Percentiles rank a stretch among this genome's conserved stretches.
These are phyloP conservation scores for Bergia puertoricense DNA, from an alignment of 92 coral and sea anemone species.

Conservation along the genomic window DNA sequence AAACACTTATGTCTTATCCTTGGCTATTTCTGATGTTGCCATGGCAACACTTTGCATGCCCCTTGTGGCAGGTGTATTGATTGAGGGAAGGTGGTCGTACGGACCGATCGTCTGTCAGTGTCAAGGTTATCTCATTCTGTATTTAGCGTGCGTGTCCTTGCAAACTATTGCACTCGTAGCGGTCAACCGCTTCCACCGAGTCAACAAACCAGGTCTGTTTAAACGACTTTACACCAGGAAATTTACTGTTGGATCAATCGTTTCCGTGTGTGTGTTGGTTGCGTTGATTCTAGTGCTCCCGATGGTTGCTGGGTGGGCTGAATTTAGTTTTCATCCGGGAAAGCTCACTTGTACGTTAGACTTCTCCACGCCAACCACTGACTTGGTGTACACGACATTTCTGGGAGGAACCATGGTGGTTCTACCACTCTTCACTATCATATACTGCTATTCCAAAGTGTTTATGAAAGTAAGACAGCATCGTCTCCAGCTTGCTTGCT, in stretches of 20 bases:
- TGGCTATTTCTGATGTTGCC: constrained; percentile 63
- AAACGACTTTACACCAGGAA: constrained; percentile 50
- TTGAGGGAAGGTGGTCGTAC: constrained; percentile 63
- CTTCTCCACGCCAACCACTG: constrained; percentile 42
- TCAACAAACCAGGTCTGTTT: constrained; percentile 60
- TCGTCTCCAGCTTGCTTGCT: constrained; percentile 9
- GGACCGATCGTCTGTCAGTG: constrained; percentile 58
- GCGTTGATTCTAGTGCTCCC: constrained; percentile 48
- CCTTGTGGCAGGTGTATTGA: constrained; percentile 55
- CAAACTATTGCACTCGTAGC: constrained; percentile 74
- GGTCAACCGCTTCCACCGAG: constrained; percentile 68
- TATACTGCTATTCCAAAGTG: constrained; percentile 64
- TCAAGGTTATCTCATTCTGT: constrained; percentile 64
- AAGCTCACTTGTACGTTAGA: constrained; percentile 61
- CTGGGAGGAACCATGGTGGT: constrained; percentile 56
- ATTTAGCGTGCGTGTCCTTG: constrained; percentile 64
- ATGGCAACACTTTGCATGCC: constrained; percentile 79
- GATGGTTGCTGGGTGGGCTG: constrained; percentile 42
- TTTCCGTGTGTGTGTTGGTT: constrained; percentile 56
- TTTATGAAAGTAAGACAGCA: constrained; percentile 64
- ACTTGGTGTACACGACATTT: constrained; percentile 54
- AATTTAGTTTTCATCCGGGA: constrained; percentile 64
- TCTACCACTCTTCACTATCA: constrained; percentile 60
- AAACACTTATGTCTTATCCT: constrained; percentile 61
- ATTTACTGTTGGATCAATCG: constrained; percentile 49